A percentile compares a stretch with the other conserved stretches of the same genome.
Conservation (phyloP, 92 coral and sea anemone genomes). For the Epizoanthus rinbou region DNA sequence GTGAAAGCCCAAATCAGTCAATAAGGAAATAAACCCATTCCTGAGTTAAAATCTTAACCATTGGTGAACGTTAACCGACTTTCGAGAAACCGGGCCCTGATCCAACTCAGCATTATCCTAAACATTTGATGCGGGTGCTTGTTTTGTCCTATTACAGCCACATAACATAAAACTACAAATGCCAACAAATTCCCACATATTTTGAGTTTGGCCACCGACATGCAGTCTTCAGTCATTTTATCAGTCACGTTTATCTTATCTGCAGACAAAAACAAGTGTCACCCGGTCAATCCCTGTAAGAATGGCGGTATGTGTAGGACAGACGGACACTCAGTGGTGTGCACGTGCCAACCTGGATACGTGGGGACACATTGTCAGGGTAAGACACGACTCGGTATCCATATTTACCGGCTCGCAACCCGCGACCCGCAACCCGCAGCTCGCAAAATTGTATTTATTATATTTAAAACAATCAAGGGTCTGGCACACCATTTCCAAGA, state of each 20-base stretch:
- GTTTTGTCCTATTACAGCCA: no score
- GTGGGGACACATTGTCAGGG: conserved; percentile 98
- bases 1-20: no score
- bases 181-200: background rate
- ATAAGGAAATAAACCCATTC: no score
- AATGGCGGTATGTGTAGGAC: conserved; percentile 93
- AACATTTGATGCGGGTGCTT: no score
- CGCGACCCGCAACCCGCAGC: no score
- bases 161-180: no score
- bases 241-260: background rate
- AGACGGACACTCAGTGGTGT: conserved; percentile 82
- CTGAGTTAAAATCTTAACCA: no score
- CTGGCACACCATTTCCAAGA: no score
- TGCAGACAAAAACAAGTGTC: conserved; percentile 79
- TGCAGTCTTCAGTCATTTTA: background rate
- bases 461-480: background rate
- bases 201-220: background rate
- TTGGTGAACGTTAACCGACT: no score
- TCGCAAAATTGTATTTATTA: background rate
- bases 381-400: conserved; percentile 32
- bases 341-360: conserved; percentile 93
- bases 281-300: conserved; percentile 87
- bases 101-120: no score
- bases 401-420: no score
- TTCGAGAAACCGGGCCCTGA: no score